phyloP scores from a whole-genome alignment of 2,797 vertebrate genomes.

The Xiphophorus birchmanni region DNA sequence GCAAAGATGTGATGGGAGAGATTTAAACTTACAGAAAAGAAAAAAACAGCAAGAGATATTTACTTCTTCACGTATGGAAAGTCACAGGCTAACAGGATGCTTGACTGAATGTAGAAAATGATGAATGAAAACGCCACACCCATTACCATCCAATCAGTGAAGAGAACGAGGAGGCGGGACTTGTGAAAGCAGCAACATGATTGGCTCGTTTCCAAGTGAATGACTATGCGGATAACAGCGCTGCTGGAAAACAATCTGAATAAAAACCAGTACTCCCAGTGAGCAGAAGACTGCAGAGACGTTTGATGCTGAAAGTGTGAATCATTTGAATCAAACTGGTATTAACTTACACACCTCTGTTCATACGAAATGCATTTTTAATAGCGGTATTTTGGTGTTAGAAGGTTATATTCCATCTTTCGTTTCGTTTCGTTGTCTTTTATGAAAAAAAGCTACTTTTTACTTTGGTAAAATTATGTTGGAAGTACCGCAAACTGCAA shows the following conservation, averaged over 20 bases:
- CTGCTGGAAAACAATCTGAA: slow-evolving; percentile 9
- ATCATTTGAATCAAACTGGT: neutral
- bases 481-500: neutral
- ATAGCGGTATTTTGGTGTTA: neutral
- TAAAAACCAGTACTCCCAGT: neutral
- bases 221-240: slow-evolving; percentile 43
- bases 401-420: neutral
- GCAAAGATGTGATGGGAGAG: slow-evolving; percentile 21
- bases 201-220: slow-evolving; percentile 25
- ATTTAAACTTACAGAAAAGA: slow-evolving; percentile 29
- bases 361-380: neutral
- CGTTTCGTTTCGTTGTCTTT: neutral
- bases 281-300: neutral
- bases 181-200: slow-evolving; percentile 14
- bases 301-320: neutral
- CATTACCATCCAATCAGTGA: slow-evolving; percentile 27
- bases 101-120: slow-evolving; percentile 44
- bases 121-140: slow-evolving; percentile 57
- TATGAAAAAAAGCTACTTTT: neutral
- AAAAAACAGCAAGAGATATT: neutral
- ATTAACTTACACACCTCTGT: neutral
- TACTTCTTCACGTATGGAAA: slow-evolving; percentile 2
- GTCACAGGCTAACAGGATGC: slow-evolving; percentile 5
- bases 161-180: slow-evolving; percentile 19
- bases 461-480: too few species aligned